Conservation (phyloP, 2,113 vertebrate genomes). For the Mustela lutreola region DNA sequence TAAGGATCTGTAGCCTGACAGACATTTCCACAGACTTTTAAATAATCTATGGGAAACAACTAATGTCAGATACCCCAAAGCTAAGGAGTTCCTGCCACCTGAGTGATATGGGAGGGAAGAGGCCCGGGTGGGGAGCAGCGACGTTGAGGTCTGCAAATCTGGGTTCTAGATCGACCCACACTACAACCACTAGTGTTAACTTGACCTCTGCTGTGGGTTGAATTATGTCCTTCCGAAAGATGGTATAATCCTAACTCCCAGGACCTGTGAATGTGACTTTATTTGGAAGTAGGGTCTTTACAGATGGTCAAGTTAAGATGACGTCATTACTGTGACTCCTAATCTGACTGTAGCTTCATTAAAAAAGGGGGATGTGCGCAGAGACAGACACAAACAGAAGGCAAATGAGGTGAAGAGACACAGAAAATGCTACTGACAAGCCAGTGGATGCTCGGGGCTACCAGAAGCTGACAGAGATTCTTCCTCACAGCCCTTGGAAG, state of each 20-base stretch:
- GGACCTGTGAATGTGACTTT: background rate
- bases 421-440: background rate
- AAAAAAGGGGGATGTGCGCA: background rate
- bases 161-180: background rate
- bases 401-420: background rate
- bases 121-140: background rate
- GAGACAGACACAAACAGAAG: background rate
- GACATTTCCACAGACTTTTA: background rate
- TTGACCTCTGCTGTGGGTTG: background rate
- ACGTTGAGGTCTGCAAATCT: background rate
- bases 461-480: background rate
- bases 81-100: background rate
- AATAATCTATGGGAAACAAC: background rate
- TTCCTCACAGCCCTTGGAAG: background rate
- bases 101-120: background rate
- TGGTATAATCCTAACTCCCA: background rate
- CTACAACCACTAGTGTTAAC: background rate
- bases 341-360: background rate
- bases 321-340: background rate
- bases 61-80: background rate
- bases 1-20: background rate
- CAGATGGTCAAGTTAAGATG: background rate
- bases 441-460: background rate
- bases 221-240: background rate
- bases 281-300: background rate